Evolutionary conservation across 2,888 invertebrate genomes (phyloP).

Genomic region (Philaethria dido): DNA sequence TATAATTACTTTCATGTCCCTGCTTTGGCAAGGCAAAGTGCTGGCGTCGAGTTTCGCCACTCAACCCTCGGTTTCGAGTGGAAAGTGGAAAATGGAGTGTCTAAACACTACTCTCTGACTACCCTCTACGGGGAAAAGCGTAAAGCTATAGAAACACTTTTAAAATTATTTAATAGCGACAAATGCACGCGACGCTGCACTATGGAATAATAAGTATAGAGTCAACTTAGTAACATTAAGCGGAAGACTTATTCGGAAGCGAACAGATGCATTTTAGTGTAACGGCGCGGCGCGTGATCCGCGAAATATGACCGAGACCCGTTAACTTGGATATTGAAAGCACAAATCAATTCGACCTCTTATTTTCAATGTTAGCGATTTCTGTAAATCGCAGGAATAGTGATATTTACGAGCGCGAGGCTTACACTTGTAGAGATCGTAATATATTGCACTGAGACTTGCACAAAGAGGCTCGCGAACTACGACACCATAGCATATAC

Average conservation of each 20-base stretch:
- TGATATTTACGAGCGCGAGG: conserved; percentile 23
- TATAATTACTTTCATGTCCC: too few relatives aligned
- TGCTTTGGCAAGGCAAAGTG: too few relatives aligned
- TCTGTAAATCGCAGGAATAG: conserved; percentile 17
- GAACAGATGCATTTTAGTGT: conserved; percentile 62
- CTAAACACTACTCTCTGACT: too few relatives aligned
- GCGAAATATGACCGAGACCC: conserved; percentile 32
- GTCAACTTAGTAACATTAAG: conserved; percentile 32
- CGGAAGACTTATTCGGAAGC: conserved; percentile 38
- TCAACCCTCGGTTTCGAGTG: too few relatives aligned
- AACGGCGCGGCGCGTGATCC: conserved; percentile 59
- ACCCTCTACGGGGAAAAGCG: too few relatives aligned
- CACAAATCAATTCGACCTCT: conserved; percentile 64
- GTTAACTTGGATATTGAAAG: conserved; percentile 55
- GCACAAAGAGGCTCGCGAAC: too few relatives aligned
- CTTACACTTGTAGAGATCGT: not conserved
- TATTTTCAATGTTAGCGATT: conserved; percentile 42
- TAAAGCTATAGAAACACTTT: too few relatives aligned
- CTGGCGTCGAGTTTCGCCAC: too few relatives aligned
- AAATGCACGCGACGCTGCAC: conserved; percentile 6
- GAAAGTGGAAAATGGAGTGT: too few relatives aligned
- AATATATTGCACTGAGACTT: conserved; percentile 1
- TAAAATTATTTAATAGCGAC: not conserved
- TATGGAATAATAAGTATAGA: conserved; percentile 24
- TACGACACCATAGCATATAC: too few relatives aligned